Evolutionary conservation across 2,888 invertebrate species (phyloP).

Genomic region (Rhagonycha lutea): DNA sequence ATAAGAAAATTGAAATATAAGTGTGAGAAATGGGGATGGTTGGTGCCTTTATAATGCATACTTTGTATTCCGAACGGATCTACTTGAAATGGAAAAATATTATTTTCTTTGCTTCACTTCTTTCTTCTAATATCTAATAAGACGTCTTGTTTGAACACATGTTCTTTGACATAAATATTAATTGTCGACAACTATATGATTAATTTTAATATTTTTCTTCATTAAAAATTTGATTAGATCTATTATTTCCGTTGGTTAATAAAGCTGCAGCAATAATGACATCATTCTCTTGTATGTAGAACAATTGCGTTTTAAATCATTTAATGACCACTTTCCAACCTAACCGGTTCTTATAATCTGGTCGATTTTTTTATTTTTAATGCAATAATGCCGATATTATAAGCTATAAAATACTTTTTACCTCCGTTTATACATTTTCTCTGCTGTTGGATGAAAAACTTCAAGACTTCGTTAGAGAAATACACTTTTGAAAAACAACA

Average conservation of each 20-base stretch:
- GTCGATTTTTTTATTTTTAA: slow-evolving; percentile 38
- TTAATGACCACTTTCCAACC: slow-evolving; percentile 50
- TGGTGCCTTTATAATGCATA: slow-evolving; percentile 51
- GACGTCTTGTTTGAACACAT: slow-evolving; percentile 41
- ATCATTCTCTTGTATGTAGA: slow-evolving; percentile 49
- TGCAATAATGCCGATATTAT: slow-evolving; percentile 37
- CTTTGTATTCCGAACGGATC: slow-evolving; percentile 52
- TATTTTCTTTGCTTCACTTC: slow-evolving; percentile 53
- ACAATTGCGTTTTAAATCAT: slow-evolving; percentile 50
- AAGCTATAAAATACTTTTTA: slow-evolving; percentile 7
- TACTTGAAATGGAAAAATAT: slow-evolving; percentile 53
- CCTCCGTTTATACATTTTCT: neutral
- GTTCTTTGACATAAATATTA: slow-evolving; percentile 32
- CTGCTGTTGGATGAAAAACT: neutral
- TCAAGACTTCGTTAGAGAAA: neutral
- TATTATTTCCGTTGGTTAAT: slow-evolving; percentile 27
- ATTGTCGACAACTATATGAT: slow-evolving; percentile 35
- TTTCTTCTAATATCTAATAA: slow-evolving; percentile 45
- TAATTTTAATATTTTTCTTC: slow-evolving; percentile 27
- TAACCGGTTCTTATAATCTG: slow-evolving; percentile 48
- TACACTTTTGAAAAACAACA: neutral
- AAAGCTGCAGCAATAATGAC: slow-evolving; percentile 45
- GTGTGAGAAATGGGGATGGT: slow-evolving; percentile 44
- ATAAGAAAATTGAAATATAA: slow-evolving; percentile 53
- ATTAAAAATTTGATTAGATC: slow-evolving; percentile 30